Evolutionary conservation across 2,113 vertebrate species (phyloP).

Genomic region (Seriola dumerili): DNA sequence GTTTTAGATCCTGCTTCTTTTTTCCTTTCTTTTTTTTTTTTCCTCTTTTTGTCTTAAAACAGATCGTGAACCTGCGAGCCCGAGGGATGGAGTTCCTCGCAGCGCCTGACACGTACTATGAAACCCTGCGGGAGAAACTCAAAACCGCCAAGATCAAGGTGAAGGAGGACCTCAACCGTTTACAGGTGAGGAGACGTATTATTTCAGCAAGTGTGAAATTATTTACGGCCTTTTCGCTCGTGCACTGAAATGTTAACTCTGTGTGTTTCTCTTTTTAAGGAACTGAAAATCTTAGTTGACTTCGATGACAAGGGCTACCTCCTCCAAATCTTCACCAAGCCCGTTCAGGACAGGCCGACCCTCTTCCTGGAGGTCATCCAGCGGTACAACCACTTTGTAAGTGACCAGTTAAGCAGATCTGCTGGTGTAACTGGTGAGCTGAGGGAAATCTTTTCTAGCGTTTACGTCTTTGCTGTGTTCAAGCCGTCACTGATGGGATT

Average conservation of each 20-base stretch:
- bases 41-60: constrained; percentile 27
- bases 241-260: background rate
- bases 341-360: constrained; percentile 87
- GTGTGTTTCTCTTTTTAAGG: constrained; percentile 66
- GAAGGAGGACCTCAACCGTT: constrained; percentile 84
- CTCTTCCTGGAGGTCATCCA: constrained; percentile 90
- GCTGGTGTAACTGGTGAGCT: background rate
- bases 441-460: background rate
- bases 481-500: constrained; percentile 5
- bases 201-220: background rate
- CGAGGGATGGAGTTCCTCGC: constrained; percentile 87
- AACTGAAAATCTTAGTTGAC: constrained; percentile 88
- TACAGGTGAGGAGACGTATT: constrained; percentile 80
- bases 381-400: constrained; percentile 87
- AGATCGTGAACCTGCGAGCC: constrained; percentile 86
- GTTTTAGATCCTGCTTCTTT: background rate
- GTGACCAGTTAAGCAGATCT: constrained; percentile 39
- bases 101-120: constrained; percentile 85
- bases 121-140: constrained; percentile 81
- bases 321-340: constrained; percentile 90
- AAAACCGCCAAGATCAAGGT: constrained; percentile 87
- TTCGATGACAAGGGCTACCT: constrained; percentile 89
- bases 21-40: too few relatives aligned
- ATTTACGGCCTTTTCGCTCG: background rate
- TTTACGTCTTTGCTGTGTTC: background rate